Base-by-base conservation (phyloP, 2,888 invertebrate genomes). In the Cremastobaeus sp. region DNA sequence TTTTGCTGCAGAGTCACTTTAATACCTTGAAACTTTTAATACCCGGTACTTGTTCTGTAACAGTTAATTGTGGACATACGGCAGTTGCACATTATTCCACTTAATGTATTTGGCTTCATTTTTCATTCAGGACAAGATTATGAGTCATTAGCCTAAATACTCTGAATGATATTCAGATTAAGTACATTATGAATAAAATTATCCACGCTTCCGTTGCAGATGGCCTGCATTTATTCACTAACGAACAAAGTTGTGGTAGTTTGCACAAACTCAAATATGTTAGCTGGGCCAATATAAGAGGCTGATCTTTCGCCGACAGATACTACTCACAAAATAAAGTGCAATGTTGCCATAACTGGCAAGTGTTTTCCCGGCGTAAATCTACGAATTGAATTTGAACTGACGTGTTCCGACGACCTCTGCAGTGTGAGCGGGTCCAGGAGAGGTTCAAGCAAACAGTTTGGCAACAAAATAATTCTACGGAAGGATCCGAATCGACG, bases 371-470 rank as follows among this genome's bases (percentile, higher is more conserved):
- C n/a, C n/a, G n/a, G n/a, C n/a, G n/a, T 15, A 62, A 69, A 60
- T 60, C 60, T 39, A 28, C 20, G 47, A 45, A 45, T 69, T 54
- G 62, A 47, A 54, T 54, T 43, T 41, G 57, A 47, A 17, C 47
- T 17, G 25, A 34, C 28, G 37, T 37, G 21, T 37, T 18, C 9
- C 43, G 25, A 25, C 25, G 4, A 25, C n/a, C n/a, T n/a, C n/a
- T n/a, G n/a, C n/a, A n/a, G n/a, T n/a, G n/a, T n/a, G n/a, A 25
- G 37, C n/a, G 21, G 15, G 35, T 48, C 43, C 34, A 25, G 8
- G 25, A 25, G 8, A 25, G 25, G 25, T 35, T 65, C 68, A 73
- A 73, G 66, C 70, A 72, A 77, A 78, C 65, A 75, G 70, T 71
- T 76, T 75, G 74, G 75, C 76, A 75, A 35, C 18, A 20, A 48